Percentiles rank a stretch among this genome's conserved stretches.
phyloP scores from a whole-genome alignment of 2,888 invertebrate genomes.

The Eretmocerus hayati region DNA sequence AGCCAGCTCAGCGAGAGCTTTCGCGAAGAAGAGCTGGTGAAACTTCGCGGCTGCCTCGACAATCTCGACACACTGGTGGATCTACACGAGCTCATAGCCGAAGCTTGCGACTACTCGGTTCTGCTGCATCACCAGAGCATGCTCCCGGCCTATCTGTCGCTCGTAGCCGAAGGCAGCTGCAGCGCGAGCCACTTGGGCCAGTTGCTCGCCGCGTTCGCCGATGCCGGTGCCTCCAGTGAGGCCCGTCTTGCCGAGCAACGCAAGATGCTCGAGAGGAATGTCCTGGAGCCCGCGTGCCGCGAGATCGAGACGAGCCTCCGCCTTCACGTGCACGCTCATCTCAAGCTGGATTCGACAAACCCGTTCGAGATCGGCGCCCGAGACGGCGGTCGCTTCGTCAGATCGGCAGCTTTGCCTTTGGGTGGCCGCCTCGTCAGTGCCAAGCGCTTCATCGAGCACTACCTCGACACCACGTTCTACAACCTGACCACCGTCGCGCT shows the following conservation, averaged over 20 bases:
- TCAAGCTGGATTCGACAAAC: slow-evolving; percentile 67
- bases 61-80: slow-evolving; percentile 39
- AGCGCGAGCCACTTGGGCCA: slow-evolving; percentile 37
- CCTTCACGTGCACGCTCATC: slow-evolving; percentile 84
- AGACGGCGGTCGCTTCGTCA: slow-evolving; percentile 55
- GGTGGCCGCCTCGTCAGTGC: slow-evolving; percentile 17
- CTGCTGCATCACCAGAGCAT: slow-evolving; percentile 41
- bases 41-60: slow-evolving; percentile 50
- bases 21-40: slow-evolving; percentile 48
- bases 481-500: slow-evolving; percentile 94
- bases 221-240: slow-evolving; percentile 31
- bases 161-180: slow-evolving; percentile 32
- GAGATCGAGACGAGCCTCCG: slow-evolving; percentile 89
- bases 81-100: slow-evolving; percentile 30
- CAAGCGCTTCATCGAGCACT: slow-evolving; percentile 66
- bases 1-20: slow-evolving; percentile 41
- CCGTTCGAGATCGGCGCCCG: slow-evolving; percentile 61
- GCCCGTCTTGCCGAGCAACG: slow-evolving; percentile 28
- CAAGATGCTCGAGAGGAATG: slow-evolving; percentile 51
- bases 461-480: slow-evolving; percentile 91
- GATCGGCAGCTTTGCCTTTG: slow-evolving; percentile 31
- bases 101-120: slow-evolving; percentile 39
- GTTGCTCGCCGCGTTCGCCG: slow-evolving; percentile 38
- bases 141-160: slow-evolving; percentile 40
- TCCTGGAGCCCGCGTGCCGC: slow-evolving; percentile 69